Base-by-base conservation (phyloP, 2,888 invertebrate species). In the Drosophila aldrichi region DNA sequence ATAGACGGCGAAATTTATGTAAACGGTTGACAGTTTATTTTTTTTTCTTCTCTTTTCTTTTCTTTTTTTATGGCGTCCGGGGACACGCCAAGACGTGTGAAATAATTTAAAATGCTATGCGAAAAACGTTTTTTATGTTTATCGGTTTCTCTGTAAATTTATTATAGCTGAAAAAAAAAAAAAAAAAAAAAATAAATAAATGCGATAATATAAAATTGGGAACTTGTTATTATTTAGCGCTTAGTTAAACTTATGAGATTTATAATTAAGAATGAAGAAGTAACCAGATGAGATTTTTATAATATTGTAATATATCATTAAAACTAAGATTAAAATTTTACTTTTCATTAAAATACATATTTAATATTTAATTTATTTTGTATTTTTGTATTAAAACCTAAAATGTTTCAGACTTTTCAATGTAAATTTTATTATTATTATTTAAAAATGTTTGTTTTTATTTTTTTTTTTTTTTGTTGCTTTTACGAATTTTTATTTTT, bases 1-100 rank as follows among this genome's bases (percentile, higher is more conserved):
- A 83, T 74, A 72, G 78, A 81, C 76, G 65, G 51, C 69, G 32
- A 78, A 83, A 86, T 86, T 87, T 83, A 83, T 87, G 73, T 82
- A 75, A 87, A 77, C 69, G 52, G 54, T 76, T 81, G 79, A 79
- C 79, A 61, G 54, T 70, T 68, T 55, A 38, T 63, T 74, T 60
- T 63, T 74, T 60, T 51, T 18, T 12, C 43, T 18, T 41, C 25
- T 38, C 49, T 22, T 32, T 36, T 55, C 40, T n/a, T 3, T 12
- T 58, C 38, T 48, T 36, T 56, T 36, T 56, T 61, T 59, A 49
- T 69, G 46, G 48, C 29, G 48, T 61, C 41, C 41, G 57, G 49
- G 46, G 40, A 69, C 51, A 59, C 55, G 32, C 57, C 55, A 60
- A 68, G 44, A 74, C 80, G 80, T 86, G 86, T 75, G 86, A 84